Percentiles rank a stretch among this genome's conserved stretches.
Evolutionary conservation across 92 coral and sea anemone genomes (phyloP).

Genomic region (Montipora capitata): DNA sequence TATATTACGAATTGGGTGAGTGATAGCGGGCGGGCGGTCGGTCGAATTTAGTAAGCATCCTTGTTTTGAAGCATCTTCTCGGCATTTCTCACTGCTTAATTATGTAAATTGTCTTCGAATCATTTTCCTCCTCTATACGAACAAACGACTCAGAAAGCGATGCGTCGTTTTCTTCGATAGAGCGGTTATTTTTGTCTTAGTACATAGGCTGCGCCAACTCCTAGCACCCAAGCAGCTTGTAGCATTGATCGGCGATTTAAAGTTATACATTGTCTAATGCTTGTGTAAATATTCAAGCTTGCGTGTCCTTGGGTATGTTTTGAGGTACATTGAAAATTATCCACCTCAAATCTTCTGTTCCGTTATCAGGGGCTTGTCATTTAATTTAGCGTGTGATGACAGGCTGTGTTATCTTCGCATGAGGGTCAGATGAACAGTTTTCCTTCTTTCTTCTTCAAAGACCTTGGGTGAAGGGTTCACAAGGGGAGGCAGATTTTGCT

Average conservation of each 20-base stretch:
- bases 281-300: constrained; percentile 47
- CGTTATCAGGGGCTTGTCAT: constrained; percentile 70
- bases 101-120: constrained; percentile 60
- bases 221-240: neutral
- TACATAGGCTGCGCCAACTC: constrained; percentile 14
- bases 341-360: constrained; percentile 56
- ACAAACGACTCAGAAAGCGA: neutral
- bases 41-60: constrained; percentile 44
- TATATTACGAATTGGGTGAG: constrained; percentile 3
- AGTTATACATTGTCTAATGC: constrained; percentile 29
- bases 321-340: constrained; percentile 50
- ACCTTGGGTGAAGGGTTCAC: constrained; percentile 13
- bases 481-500: constrained; percentile 38
- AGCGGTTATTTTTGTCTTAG: neutral
- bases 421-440: constrained; percentile 42
- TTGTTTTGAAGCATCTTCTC: constrained; percentile 53
- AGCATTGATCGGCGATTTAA: constrained; percentile 1
- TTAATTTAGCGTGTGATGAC: constrained; percentile 43
- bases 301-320: constrained; percentile 70
- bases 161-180: neutral
- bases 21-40: constrained; percentile 65
- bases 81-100: constrained; percentile 57
- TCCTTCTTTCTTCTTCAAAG: constrained; percentile 29
- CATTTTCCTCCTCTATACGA: constrained; percentile 21
- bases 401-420: constrained; percentile 25